Evolutionary conservation across 2,797 vertebrate species (phyloP).

Genomic region (Pseudochirops corinnae): DNA sequence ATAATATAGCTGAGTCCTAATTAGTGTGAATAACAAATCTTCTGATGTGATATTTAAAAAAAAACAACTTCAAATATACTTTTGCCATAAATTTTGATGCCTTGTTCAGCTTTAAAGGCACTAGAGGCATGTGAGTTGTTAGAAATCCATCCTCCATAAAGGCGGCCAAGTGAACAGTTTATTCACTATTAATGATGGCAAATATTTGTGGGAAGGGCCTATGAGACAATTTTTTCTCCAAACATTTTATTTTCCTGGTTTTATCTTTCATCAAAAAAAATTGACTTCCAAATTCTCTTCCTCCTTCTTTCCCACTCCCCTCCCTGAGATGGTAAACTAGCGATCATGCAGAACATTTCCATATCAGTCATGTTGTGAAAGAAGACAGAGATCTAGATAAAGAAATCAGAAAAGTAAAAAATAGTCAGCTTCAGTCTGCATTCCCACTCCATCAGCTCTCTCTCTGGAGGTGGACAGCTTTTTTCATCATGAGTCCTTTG

Average conservation of each 20-base stretch:
- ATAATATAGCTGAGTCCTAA: neutral
- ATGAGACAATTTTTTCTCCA: neutral
- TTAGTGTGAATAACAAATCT: neutral
- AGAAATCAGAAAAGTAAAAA: neutral
- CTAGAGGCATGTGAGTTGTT: neutral
- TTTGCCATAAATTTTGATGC: neutral
- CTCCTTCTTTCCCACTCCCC: neutral
- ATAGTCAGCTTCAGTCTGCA: neutral
- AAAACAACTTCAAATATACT: neutral
- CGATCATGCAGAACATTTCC: neutral
- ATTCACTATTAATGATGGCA: neutral
- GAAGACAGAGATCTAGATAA: neutral
- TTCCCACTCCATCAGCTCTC: neutral
- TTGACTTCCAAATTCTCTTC: neutral
- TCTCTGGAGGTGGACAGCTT: neutral
- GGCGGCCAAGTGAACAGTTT: neutral
- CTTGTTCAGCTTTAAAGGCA: neutral
- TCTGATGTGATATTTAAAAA: neutral
- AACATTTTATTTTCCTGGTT: neutral
- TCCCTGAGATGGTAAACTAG: neutral
- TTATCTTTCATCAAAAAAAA: neutral
- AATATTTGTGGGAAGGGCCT: neutral
- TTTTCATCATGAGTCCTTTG: neutral
- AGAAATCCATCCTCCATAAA: neutral
- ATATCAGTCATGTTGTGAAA: neutral